A percentile compares a stretch with the other conserved stretches of the same genome.
These are phyloP conservation scores for Pampus argenteus DNA, from an alignment of 2,797 vertebrate genomes.

Conservation along the genomic window DNA sequence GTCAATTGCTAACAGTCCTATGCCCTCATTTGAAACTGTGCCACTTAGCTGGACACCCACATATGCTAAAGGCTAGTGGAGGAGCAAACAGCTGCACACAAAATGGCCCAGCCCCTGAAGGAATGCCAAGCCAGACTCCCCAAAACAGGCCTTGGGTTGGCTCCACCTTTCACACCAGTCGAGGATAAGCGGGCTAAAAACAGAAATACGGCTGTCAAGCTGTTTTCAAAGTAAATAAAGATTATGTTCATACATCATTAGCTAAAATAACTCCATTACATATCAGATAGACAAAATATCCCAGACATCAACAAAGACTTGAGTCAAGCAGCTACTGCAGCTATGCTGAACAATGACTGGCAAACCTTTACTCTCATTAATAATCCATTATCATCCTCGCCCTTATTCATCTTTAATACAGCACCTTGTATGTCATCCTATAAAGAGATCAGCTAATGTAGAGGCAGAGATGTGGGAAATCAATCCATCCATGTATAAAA, in stretches of 20 bases:
- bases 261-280: neutral
- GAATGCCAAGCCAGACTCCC: slow-evolving; percentile 71
- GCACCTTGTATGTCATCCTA: slow-evolving; percentile 31
- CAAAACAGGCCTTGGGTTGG: slow-evolving; percentile 65
- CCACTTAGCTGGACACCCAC: slow-evolving; percentile 67
- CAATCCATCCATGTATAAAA: slow-evolving; percentile 25
- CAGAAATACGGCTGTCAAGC: slow-evolving; percentile 24
- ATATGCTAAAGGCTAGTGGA: slow-evolving; percentile 51
- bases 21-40: slow-evolving; percentile 58
- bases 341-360: slow-evolving; percentile 37
- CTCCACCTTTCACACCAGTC: slow-evolving; percentile 53
- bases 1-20: slow-evolving; percentile 26
- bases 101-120: slow-evolving; percentile 70
- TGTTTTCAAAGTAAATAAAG: slow-evolving; percentile 30
- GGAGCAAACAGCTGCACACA: slow-evolving; percentile 76
- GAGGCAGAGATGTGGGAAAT: slow-evolving; percentile 45
- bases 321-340: slow-evolving; percentile 18
- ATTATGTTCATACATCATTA: slow-evolving; percentile 10
- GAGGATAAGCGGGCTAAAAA: slow-evolving; percentile 27
- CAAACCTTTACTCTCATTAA: slow-evolving; percentile 63
- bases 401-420: slow-evolving; percentile 67
- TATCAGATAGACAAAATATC: slow-evolving; percentile 23
- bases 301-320: slow-evolving; percentile 10
- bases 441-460: slow-evolving; percentile 30
- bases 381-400: slow-evolving; percentile 58